These are phyloP conservation scores for Heliocidaris erythrogramma DNA, from an alignment of 35 echinoderm and acorn worm species.

Conservation along the genomic window DNA sequence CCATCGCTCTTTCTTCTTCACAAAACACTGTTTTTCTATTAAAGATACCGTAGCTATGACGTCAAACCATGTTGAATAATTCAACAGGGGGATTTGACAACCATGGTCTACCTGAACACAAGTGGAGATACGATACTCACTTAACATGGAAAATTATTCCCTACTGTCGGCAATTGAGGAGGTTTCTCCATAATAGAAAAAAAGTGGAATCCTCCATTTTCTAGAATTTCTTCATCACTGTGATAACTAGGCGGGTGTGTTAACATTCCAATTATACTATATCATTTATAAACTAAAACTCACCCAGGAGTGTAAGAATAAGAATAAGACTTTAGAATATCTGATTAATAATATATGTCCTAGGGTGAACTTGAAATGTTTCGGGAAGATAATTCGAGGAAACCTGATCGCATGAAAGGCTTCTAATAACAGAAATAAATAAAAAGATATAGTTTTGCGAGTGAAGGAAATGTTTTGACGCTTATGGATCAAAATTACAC, in stretches of 20 bases:
- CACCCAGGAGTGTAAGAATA: too few relatives aligned
- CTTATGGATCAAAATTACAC: too few relatives aligned
- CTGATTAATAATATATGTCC: too few relatives aligned
- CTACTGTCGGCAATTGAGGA: not conserved
- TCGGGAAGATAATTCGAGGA: too few relatives aligned
- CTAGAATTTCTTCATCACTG: not conserved
- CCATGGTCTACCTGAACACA: too few relatives aligned
- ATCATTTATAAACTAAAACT: not conserved
- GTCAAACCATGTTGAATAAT: conserved; percentile 39
- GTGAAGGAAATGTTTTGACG: too few relatives aligned
- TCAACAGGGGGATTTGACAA: conserved; percentile 13
- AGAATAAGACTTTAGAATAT: too few relatives aligned
- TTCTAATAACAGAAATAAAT: too few relatives aligned
- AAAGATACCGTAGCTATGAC: conserved; percentile 26
- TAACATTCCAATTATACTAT: not conserved
- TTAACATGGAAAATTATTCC: not conserved
- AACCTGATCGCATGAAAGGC: too few relatives aligned
- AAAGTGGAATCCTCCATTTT: not conserved
- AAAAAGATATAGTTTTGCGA: too few relatives aligned
- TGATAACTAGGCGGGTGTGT: not conserved
- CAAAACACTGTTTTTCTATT: not conserved
- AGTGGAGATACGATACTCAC: conserved; percentile 32
- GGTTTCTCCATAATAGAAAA: not conserved
- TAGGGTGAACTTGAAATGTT: too few relatives aligned
- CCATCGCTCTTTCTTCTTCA: not conserved